Evolutionary conservation across 2,888 invertebrate genomes (phyloP), one percentile per base, ranked within the genome.

Genomic region (Pyralis farinalis): DNA sequence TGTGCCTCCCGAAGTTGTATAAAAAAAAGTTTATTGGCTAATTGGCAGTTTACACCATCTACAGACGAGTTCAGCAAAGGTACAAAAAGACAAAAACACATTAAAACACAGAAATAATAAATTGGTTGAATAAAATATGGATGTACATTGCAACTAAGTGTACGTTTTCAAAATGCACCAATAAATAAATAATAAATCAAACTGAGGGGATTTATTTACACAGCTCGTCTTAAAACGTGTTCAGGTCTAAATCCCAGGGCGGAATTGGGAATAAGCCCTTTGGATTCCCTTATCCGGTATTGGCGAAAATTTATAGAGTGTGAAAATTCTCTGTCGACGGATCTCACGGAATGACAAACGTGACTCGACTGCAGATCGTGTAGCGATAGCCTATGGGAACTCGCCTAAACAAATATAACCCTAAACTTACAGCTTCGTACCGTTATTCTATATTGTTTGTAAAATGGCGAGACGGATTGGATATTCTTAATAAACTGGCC

Each of bases 291-390:
- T 67, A 66, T 58, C 58, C 58, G 43, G 63, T 67, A 66, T 71
- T 63, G 69, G 65, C 53, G 66, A 62, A 65, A 79, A 81, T 83
- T 79, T 81, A 80, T 82, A 78, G 79, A 81, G 72, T 82, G 83
- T 79, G 79, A 80, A 81, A 79, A 77, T 70, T 73, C 70, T 59
- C 59, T 65, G 66, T 66, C 67, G 61, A 57, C 63, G 71, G 72
- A 71, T 79, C 71, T 59, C 55, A 64, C 66, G 72, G 68, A 74
- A 81, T 81, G 80, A 79, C 77, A 76, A 74, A 80, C 80, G 83
- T 83, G 82, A 77, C 64, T 54, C 25, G 83, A 54, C 55, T 73
- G 25, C 47, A 37, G 46, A 60, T 63, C 53, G 42, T 37, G 42
- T 40, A 36, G 12, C 16, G 16, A 16, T 16, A 4, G 3, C 16